Evolutionary conservation across 2,888 invertebrate genomes (phyloP).

Genomic region (Embidobia sp.): DNA sequence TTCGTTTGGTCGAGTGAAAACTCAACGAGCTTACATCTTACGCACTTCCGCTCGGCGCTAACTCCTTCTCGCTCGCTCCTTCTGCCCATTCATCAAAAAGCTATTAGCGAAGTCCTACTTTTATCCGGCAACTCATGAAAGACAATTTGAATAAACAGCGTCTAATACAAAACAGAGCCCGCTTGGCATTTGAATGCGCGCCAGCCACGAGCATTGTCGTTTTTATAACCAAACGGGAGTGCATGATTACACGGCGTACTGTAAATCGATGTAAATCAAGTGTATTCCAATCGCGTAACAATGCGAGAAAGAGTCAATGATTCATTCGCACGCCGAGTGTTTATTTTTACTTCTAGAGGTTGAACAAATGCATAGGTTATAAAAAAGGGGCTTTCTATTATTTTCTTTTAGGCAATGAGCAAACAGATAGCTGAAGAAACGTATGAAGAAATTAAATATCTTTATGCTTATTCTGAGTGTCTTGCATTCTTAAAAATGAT

Average conservation of each 20-base stretch:
- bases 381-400: too few relatives aligned
- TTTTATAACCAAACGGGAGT: conserved; percentile 34
- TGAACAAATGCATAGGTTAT: too few relatives aligned
- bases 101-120: conserved; percentile 47
- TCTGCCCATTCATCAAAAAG: conserved; percentile 30
- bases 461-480: too few relatives aligned
- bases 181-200: conserved; percentile 53
- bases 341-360: conserved; percentile 7
- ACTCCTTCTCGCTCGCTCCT: neutral
- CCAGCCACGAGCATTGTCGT: conserved; percentile 28
- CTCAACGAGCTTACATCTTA: conserved; percentile 12
- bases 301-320: conserved; percentile 23
- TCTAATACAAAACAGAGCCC: conserved; percentile 38
- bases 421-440: too few relatives aligned
- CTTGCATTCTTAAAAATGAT: too few relatives aligned
- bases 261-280: conserved; percentile 39
- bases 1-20: conserved; percentile 22
- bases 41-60: conserved; percentile 22
- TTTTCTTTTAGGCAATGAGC: too few relatives aligned
- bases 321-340: conserved; percentile 11
- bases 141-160: conserved; percentile 35
- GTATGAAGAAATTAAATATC: too few relatives aligned
- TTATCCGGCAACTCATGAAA: conserved; percentile 28
- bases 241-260: conserved; percentile 29
- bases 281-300: conserved; percentile 41